Base-by-base conservation (phyloP, 2,888 invertebrate species). In the Labia minor region DNA sequence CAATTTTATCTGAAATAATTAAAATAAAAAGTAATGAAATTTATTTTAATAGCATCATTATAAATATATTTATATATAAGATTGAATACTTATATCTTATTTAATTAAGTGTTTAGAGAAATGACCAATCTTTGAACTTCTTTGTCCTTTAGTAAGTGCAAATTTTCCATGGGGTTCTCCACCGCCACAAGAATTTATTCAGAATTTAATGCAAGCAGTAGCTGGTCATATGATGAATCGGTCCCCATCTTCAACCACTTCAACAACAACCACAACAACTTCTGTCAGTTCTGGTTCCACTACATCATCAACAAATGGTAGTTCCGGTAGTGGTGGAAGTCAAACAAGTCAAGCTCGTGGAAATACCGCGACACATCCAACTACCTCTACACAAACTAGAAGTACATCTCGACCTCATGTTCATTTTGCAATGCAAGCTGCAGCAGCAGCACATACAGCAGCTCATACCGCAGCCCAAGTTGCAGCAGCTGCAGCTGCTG, bases 381-480 rank as follows among this genome's bases (percentile, higher is more conserved):
- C 87, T 10, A 87, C 87, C 19, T 81, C 87, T 0, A 87, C 87
- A 0, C 84, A 86, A 73, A 88, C 87, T 1, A 80, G 87, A 37
- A 85, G 86, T 65, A 86, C 87, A 16, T 78, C 85, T 4, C 81
- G 88, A 21, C 86, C 87, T 0, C 87, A 87, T 72, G 84, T 87
- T 10, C 86, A 86, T 73, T 80, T 86, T 63, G 82, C 73, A 64
- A 72, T 73, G 14, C 66, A 72, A 1, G 70, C 72, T 20, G 61
- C 70, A 16, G 66, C 63, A 66, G 68, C 65, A 65, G 20, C n/a
- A 10, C 33, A 33, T 11, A 33, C 33, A 33, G 49, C 49, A n/a
- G 49, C 49, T 16, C 49, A 49, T 49, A 49, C 4, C 3, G 49
- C 49, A 11, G 49, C 49, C 14, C 49, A 49, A 49, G 49, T 14